phyloP scores from a whole-genome alignment of 1,140 invertebrate genomes.

The Eriocheir sinensis region DNA sequence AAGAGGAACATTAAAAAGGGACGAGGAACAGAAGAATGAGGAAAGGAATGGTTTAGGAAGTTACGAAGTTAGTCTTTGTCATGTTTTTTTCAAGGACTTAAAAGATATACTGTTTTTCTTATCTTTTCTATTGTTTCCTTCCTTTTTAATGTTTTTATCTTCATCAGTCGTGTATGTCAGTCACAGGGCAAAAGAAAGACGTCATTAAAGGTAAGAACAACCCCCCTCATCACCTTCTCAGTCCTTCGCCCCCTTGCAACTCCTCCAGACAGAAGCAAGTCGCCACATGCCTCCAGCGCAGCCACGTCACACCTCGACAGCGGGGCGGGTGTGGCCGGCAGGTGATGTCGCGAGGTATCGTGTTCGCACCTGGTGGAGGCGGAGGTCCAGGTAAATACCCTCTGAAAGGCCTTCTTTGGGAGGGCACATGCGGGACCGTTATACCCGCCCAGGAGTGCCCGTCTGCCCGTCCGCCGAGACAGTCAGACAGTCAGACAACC shows the following conservation, averaged over 20 bases:
- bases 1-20: neutral
- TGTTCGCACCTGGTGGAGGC: slow-evolving; percentile 38
- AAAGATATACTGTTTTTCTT: no score
- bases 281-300: neutral
- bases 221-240: no score
- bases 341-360: slow-evolving; percentile 13
- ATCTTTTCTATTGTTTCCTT: no score
- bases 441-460: neutral
- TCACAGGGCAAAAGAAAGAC: no score
- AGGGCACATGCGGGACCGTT: slow-evolving; percentile 41
- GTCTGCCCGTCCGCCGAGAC: neutral
- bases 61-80: no score
- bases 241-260: no score
- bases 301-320: neutral
- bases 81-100: no score
- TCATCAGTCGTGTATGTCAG: no score
- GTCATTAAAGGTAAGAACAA: no score
- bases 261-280: no score
- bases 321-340: neutral
- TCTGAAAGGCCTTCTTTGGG: slow-evolving; percentile 33
- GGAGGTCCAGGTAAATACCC: slow-evolving; percentile 50
- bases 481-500: neutral
- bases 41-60: neutral
- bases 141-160: no score
- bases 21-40: neutral